These are phyloP conservation scores for Picus viridis DNA, from an alignment of 2,797 vertebrate species.

Conservation along the genomic window DNA sequence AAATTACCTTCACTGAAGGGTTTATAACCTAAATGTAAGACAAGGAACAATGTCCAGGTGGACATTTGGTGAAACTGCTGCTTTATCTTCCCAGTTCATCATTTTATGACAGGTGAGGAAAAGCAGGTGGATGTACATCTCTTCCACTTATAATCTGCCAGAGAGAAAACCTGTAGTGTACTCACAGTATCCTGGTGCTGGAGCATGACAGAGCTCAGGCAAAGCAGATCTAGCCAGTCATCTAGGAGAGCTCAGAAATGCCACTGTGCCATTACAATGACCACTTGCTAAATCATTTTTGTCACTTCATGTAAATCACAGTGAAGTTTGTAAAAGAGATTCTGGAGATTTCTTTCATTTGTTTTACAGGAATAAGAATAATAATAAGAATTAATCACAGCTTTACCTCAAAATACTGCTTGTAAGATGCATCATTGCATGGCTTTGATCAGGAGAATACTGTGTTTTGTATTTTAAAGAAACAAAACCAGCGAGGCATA, in stretches of 20 bases:
- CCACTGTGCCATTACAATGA: rapidly evolving
- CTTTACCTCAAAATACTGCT: neutral
- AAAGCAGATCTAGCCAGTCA: neutral
- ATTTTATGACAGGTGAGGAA: neutral
- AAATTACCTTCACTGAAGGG: neutral
- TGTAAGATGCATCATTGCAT: neutral
- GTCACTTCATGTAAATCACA: neutral
- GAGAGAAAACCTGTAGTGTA: neutral
- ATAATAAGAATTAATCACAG: neutral
- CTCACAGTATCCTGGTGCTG: neutral
- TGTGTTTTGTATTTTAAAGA: neutral
- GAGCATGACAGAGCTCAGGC: neutral
- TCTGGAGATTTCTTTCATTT: neutral
- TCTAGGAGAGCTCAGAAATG: neutral
- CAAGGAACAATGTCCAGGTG: neutral
- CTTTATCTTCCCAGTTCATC: neutral
- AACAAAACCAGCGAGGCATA: neutral
- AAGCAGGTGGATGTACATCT: neutral
- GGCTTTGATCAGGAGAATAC: neutral
- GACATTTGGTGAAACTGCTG: neutral
- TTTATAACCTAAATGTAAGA: neutral
- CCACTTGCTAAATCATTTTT: neutral
- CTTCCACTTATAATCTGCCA: neutral
- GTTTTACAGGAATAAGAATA: neutral
- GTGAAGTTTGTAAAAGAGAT: neutral